Evolutionary conservation across 2,797 vertebrate species (phyloP).

Genomic region (Manis javanica): DNA sequence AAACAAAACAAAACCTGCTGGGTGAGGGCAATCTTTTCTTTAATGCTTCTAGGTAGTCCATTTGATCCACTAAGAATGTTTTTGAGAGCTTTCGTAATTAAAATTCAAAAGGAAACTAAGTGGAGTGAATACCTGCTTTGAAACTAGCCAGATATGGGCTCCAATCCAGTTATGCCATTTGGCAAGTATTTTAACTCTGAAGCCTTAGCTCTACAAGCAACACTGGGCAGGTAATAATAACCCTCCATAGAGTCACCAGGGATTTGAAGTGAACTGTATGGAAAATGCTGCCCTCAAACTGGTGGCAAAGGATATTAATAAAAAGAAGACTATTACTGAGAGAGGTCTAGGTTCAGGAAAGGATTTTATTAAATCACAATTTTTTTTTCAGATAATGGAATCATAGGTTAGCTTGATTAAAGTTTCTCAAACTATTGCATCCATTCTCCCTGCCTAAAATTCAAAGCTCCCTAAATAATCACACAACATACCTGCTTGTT

Average conservation of each 20-base stretch:
- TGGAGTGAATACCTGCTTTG: neutral
- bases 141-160: neutral
- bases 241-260: neutral
- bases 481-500: slow-evolving; percentile 40
- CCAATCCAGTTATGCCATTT: neutral
- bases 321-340: neutral
- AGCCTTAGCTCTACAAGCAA: neutral
- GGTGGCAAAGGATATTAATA: neutral
- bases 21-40: neutral
- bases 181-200: no score
- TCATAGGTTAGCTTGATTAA: neutral
- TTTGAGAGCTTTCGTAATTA: neutral
- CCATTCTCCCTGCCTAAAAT: neutral
- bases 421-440: neutral
- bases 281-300: neutral
- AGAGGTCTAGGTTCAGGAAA: neutral
- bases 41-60: neutral
- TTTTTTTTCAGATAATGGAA: neutral
- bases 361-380: neutral
- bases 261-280: neutral
- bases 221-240: rapidly evolving
- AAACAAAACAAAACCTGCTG: neutral
- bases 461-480: slow-evolving; percentile 31
- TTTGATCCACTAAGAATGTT: neutral
- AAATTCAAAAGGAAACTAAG: neutral